Evolutionary conservation across 2,888 invertebrate genomes (phyloP), one percentile per base, ranked within the genome.

Genomic region (Hofmannophila pseudospretella): DNA sequence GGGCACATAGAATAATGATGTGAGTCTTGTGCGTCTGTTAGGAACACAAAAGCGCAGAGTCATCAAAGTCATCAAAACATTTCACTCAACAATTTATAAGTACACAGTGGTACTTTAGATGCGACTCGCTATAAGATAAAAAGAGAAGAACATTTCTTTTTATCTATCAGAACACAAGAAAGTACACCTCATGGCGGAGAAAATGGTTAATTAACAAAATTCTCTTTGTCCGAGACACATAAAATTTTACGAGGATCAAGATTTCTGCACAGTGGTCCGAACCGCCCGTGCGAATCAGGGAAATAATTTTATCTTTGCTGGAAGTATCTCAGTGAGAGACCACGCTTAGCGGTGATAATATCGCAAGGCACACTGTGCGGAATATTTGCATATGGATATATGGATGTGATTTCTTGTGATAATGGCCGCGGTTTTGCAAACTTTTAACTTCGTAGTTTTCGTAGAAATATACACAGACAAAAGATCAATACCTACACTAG

Each of bases 191-290:
- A 51, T 54, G 61, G 65, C 63, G 56, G 58, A 53, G 66, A 56
- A 64, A 73, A 68, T 62, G 67, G 77, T 80, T 85, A 85, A 85
- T 85, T 85, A 85, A 84, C 84, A 74, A 84, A 79, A 82, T 81
- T 81, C 80, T 77, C 81, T 80, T 85, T 82, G 82, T 85, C 72
- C 78, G 73, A 72, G 70, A 73, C 74, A 77, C 84, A 84, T 85
- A 84, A 85, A 84, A 84, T 85, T 85, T 85, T 85, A 85, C 67
- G 84, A 84, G 76, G 67, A 82, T 84, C 84, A 78, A 82, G 85
- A 85, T 85, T 68, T 62, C 64, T 45, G 63, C 46, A 58, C 60
- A 55, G 62, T 62, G 64, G 67, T 62, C 65, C 54, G 55, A 54
- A 62, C 67, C 67, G 69, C 64, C 58, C 51, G 58, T 46, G 58